Evolutionary conservation across 2,888 invertebrate species (phyloP), one percentile per base, ranked within the genome.

Genomic region (Elysia crispata): DNA sequence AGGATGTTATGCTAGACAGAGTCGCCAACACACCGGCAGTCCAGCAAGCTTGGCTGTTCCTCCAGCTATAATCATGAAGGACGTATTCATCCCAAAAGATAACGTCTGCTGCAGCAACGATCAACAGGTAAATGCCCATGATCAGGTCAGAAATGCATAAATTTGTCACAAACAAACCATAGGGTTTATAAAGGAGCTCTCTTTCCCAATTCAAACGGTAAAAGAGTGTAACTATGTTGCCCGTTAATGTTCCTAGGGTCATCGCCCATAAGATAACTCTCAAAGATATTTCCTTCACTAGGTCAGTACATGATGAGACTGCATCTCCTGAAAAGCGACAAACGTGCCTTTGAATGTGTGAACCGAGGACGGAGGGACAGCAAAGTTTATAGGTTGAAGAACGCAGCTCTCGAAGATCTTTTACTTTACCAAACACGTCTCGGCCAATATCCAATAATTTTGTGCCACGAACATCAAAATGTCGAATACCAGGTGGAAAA

Each of bases 101-200:
- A 18, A 15, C 23, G 60, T 60, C 60, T 23, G 60, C 60, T 6
- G 15, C 60, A 15, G 60, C 60, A 6, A 60, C 15, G 3, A 60
- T 60, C 60, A 60, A 8, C 60, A 60, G 60, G 60, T 60, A 60
- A 18, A 60, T 15, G 20, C 60, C 60, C 60, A 60, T 60, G n/a
- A 15, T 20, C 23, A 60, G 15, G 15, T 60, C 60, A 15, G 60
- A 60, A 6, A 60, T 60, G 23, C 60, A 20, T 8, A 60, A 15
- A 23, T 60, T 60, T 18, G 23, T 20, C n/a, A 60, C 60, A 23
- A 60, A 60, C 60, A 60, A 60, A 23, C 15, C 60, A 60, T 60
- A 60, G 3, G n/a, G n/a, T 23, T 60, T 60, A 6, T 60, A 18
- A 5, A 60, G 5, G 6, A 3, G 6, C 6, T 60, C 15, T 23